Conservation (phyloP, 2,113 vertebrate species). For the Perognathus longimembris region DNA sequence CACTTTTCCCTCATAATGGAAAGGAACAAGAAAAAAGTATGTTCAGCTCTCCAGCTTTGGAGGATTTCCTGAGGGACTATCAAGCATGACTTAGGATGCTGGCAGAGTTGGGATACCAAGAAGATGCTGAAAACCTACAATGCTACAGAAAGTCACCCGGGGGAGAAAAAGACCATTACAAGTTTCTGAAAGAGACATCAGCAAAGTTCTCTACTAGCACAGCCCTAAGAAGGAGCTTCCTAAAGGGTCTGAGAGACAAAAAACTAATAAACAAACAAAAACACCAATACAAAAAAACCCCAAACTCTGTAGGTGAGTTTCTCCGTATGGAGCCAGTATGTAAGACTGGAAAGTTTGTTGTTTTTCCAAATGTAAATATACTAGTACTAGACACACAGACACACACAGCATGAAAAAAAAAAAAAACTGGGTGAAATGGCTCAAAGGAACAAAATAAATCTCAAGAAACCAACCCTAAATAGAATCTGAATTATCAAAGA, state of each 20-base stretch:
- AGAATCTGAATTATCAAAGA: too few species aligned
- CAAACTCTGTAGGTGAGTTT: not conserved
- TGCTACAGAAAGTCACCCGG: not conserved
- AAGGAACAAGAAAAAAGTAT: not conserved
- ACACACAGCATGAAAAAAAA: not conserved
- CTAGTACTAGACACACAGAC: not conserved
- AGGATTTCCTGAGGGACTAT: not conserved
- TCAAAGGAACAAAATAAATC: constrained; percentile 9
- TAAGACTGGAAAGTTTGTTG: not conserved
- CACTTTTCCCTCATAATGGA: not conserved
- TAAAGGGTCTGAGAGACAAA: not conserved
- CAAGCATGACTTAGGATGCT: not conserved
- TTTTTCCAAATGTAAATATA: too few species aligned
- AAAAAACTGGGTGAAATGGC: not conserved
- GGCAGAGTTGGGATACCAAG: not conserved
- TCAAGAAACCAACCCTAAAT: not conserved
- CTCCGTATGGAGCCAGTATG: not conserved
- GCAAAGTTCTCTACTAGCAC: not conserved
- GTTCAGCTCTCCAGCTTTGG: not conserved
- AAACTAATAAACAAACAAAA: too few species aligned
- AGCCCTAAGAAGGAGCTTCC: not conserved
- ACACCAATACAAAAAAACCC: too few species aligned
- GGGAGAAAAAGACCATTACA: not conserved
- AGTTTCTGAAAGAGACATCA: not conserved
- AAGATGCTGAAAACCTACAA: not conserved